Evolutionary conservation across 2,888 invertebrate species (phyloP).

Genomic region (Shargacucullia verbasci): DNA sequence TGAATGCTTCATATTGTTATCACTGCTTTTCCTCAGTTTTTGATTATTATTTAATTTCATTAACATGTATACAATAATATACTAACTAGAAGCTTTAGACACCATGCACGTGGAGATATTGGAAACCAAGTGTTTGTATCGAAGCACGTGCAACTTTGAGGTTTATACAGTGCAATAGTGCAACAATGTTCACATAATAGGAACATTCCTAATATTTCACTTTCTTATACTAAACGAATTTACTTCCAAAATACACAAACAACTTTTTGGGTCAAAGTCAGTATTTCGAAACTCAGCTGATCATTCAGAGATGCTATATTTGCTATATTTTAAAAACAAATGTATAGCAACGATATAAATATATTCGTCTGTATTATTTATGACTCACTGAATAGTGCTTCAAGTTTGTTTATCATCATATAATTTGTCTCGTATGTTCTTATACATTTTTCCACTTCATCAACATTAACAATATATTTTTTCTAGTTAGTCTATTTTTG

Average conservation of each 20-base stretch:
- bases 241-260: neutral
- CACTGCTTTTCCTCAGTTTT: too few relatives aligned
- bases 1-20: too few relatives aligned
- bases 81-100: neutral
- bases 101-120: neutral
- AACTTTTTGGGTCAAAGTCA: slow-evolving; percentile 23
- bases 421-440: slow-evolving; percentile 52
- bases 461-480: slow-evolving; percentile 43
- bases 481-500: slow-evolving; percentile 67
- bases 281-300: slow-evolving; percentile 13
- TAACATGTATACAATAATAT: too few relatives aligned
- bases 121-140: neutral
- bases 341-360: slow-evolving; percentile 14
- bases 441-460: slow-evolving; percentile 22
- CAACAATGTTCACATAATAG: neutral
- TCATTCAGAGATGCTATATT: slow-evolving; percentile 20
- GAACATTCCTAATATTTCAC: neutral
- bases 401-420: slow-evolving; percentile 65
- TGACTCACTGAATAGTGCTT: slow-evolving; percentile 49
- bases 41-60: too few relatives aligned
- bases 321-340: slow-evolving; percentile 18
- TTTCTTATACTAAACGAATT: neutral
- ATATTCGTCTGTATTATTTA: slow-evolving; percentile 22
- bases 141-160: neutral
- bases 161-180: neutral